Percentiles rank a stretch among this genome's conserved stretches.
These are phyloP conservation scores for Reticulitermes speratus DNA, from an alignment of 1,140 invertebrate genomes.

Conservation along the genomic window DNA sequence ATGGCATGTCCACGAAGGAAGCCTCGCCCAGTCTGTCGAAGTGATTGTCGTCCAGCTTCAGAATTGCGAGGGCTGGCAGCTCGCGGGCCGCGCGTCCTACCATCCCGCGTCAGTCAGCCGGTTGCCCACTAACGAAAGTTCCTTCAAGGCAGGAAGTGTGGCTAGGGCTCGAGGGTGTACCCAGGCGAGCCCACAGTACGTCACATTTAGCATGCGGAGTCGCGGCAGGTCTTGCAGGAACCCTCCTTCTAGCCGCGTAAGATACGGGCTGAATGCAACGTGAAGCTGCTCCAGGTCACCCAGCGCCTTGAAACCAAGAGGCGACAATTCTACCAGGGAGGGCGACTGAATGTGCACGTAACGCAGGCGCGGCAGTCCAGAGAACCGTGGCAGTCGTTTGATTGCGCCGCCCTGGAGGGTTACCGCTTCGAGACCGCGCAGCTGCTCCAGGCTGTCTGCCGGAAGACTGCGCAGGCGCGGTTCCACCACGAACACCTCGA, in stretches of 20 bases:
- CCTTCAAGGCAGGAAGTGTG: constrained; percentile 66
- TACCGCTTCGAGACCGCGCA: constrained; percentile 75
- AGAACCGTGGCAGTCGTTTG: constrained; percentile 62
- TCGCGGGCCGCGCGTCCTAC: constrained; percentile 74
- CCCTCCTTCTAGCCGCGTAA: constrained; percentile 68
- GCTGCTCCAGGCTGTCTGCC: constrained; percentile 69
- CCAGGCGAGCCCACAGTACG: constrained; percentile 71
- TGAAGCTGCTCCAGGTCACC: constrained; percentile 73
- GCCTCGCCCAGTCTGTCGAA: constrained; percentile 70
- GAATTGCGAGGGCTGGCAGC: constrained; percentile 63
- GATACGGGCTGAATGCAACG: constrained; percentile 62
- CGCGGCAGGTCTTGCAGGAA: constrained; percentile 72
- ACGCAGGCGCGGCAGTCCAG: constrained; percentile 42
- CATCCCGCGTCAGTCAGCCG: constrained; percentile 72
- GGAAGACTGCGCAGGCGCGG: constrained; percentile 74
- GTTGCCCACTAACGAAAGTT: constrained; percentile 70
- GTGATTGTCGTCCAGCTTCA: constrained; percentile 69
- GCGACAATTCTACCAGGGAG: constrained; percentile 65
- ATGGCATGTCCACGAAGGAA: constrained; percentile 75
- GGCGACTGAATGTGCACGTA: constrained; percentile 62
- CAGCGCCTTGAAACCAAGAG: constrained; percentile 69
- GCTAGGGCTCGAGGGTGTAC: constrained; percentile 75
- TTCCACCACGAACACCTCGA: constrained; percentile 83
- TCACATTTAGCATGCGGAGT: constrained; percentile 72
- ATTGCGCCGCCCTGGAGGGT: constrained; percentile 74